phyloP scores from a whole-genome alignment of 2,888 invertebrate species.

The Coenonympha glycerion region DNA sequence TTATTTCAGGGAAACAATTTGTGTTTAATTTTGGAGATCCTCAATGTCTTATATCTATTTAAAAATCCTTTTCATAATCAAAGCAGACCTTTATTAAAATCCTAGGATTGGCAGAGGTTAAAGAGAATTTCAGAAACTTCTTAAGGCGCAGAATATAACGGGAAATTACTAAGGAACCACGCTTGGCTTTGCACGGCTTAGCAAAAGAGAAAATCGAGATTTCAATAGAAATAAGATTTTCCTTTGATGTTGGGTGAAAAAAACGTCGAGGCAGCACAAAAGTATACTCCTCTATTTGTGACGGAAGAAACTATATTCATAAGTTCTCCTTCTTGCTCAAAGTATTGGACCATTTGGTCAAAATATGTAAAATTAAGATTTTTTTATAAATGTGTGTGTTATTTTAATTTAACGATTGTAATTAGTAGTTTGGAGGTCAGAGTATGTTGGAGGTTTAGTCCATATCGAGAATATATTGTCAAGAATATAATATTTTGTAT shows the following conservation, averaged over 20 bases:
- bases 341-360: background rate
- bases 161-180: conserved; percentile 55
- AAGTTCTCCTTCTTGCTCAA: background rate
- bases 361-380: background rate
- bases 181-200: conserved; percentile 38
- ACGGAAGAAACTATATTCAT: background rate
- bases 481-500: background rate
- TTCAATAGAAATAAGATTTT: conserved; percentile 48
- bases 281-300: background rate
- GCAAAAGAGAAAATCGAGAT: conserved; percentile 47
- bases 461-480: background rate
- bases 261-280: conserved; percentile 27
- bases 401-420: too few species aligned
- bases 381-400: background rate
- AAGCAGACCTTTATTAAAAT: conserved; percentile 3
- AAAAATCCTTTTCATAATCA: conserved; percentile 1
- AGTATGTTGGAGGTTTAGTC: background rate
- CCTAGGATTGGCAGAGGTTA: conserved; percentile 18
- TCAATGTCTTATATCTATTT: background rate
- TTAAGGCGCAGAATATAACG: conserved; percentile 30
- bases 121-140: conserved; percentile 24
- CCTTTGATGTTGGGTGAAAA: conserved; percentile 52
- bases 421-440: too few species aligned
- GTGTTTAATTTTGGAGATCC: too few species aligned
- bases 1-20: too few species aligned